phyloP scores from a whole-genome alignment of 2,888 invertebrate species.

The Plagiodera versicolora region DNA sequence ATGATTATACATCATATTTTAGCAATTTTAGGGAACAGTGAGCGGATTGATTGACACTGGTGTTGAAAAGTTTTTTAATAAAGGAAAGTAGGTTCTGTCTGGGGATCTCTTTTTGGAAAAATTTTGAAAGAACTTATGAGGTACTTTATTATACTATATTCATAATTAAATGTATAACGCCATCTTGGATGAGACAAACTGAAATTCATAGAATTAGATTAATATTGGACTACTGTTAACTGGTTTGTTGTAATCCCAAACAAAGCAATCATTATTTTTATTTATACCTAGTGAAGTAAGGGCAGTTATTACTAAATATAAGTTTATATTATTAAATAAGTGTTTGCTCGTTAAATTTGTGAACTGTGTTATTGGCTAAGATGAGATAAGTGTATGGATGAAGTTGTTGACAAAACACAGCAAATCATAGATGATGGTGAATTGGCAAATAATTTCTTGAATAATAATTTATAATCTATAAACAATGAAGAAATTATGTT shows the following conservation, averaged over 20 bases:
- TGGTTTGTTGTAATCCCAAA: conserved; percentile 19
- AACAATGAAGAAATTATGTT: too few species aligned
- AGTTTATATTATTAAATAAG: conserved; percentile 25
- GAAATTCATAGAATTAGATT: neutral
- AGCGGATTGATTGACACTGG: neutral
- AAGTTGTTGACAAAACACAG: neutral
- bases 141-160: neutral
- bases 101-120: neutral
- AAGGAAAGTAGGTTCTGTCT: neutral
- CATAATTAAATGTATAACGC: neutral
- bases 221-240: conserved; percentile 26
- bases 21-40: neutral
- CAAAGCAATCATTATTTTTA: conserved; percentile 32
- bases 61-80: neutral
- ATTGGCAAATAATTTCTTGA: neutral
- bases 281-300: conserved; percentile 22
- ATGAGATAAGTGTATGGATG: conserved; percentile 34
- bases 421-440: neutral
- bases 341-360: conserved; percentile 42
- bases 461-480: neutral
- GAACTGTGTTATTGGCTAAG: conserved; percentile 39
- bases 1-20: too few species aligned
- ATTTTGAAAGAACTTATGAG: conserved; percentile 1
- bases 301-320: conserved; percentile 28
- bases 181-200: neutral